These are phyloP conservation scores for Lota lota DNA, from an alignment of 2,113 vertebrate genomes.

Conservation along the genomic window DNA sequence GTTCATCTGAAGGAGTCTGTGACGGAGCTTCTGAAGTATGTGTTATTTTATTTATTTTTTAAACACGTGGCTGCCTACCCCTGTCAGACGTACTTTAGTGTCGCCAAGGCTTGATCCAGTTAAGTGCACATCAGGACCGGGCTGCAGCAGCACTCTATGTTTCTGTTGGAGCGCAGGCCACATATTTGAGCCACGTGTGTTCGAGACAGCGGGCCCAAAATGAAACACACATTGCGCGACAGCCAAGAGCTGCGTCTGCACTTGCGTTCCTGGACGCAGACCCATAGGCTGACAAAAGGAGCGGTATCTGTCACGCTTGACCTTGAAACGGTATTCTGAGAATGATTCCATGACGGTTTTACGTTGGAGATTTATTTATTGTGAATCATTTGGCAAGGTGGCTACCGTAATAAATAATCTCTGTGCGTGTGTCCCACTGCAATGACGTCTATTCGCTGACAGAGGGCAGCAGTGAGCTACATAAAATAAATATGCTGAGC, in stretches of 20 bases:
- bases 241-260: conserved; percentile 73
- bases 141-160: conserved; percentile 65
- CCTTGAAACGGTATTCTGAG: conserved; percentile 44
- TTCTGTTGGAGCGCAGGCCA: conserved; percentile 67
- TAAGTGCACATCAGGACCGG: conserved; percentile 50
- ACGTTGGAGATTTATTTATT: conserved; percentile 35
- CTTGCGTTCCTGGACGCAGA: conserved; percentile 65
- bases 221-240: conserved; percentile 72
- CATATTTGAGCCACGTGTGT: conserved; percentile 77
- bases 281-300: conserved; percentile 44
- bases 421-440: conserved; percentile 43
- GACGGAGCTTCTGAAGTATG: conserved; percentile 59
- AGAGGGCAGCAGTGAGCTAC: conserved; percentile 73
- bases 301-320: conserved; percentile 41
- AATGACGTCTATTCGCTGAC: conserved; percentile 41
- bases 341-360: conserved; percentile 47
- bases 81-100: conserved; percentile 53
- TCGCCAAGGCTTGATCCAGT: conserved; percentile 52
- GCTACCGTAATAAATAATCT: conserved; percentile 19
- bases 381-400: conserved; percentile 21
- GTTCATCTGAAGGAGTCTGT: conserved; percentile 37
- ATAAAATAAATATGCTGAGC: conserved; percentile 4
- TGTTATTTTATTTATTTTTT: conserved; percentile 20
- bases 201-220: conserved; percentile 64
- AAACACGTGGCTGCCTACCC: conserved; percentile 51